These are phyloP conservation scores for Linurgus olivaceus DNA, from an alignment of 2,797 vertebrate genomes.

Conservation along the genomic window DNA sequence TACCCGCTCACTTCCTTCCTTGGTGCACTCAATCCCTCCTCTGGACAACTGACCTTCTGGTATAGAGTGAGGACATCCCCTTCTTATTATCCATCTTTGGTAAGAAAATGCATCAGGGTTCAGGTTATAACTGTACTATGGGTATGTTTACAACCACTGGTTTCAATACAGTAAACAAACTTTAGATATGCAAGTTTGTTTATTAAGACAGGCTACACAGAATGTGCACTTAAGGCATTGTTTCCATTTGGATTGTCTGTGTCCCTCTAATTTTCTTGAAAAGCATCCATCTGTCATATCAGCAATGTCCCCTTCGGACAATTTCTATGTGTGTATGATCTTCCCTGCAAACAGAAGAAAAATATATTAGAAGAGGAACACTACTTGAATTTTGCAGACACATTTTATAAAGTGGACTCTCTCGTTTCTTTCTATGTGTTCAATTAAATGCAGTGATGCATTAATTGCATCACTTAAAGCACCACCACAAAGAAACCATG, in stretches of 20 bases:
- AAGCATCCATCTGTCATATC: background rate
- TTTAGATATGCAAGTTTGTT: background rate
- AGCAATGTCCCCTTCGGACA: background rate
- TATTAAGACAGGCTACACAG: background rate
- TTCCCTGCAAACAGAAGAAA: constrained; percentile 44
- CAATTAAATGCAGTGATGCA: background rate
- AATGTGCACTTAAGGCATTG: background rate
- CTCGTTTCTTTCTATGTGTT: background rate
- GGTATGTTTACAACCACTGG: background rate
- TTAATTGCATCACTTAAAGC: background rate
- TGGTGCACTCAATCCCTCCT: background rate
- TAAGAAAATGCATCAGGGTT: background rate
- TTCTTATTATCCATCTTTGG: background rate
- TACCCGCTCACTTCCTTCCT: background rate
- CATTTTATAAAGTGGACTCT: background rate
- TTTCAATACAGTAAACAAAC: background rate
- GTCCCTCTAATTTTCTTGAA: background rate
- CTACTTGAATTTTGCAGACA: background rate
- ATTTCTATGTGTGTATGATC: background rate
- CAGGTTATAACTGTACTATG: background rate
- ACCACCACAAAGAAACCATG: background rate
- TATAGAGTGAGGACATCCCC: background rate
- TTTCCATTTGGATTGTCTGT: background rate
- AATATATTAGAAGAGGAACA: background rate
- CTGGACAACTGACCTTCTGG: background rate